These are phyloP conservation scores for Ictalurus furcatus DNA, from an alignment of 2,113 vertebrate species.

Conservation along the genomic window DNA sequence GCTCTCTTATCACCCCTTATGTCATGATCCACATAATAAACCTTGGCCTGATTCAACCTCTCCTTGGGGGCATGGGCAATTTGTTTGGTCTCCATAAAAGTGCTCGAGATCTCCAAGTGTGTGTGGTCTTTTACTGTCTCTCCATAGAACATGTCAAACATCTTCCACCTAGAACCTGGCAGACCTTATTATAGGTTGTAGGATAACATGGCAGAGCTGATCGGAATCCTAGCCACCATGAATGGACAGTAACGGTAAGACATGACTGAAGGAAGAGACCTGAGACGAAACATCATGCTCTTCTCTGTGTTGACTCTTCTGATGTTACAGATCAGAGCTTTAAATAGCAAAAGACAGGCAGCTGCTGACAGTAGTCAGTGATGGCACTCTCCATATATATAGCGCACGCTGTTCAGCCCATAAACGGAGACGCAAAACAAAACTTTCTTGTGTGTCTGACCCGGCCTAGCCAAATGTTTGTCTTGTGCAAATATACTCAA, in stretches of 20 bases:
- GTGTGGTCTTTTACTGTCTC: neutral
- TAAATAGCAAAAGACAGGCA: slow-evolving; percentile 63
- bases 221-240: slow-evolving; percentile 17
- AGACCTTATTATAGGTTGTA: slow-evolving; percentile 12
- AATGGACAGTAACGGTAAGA: slow-evolving; percentile 54
- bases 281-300: slow-evolving; percentile 62
- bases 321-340: slow-evolving; percentile 65
- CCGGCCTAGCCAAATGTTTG: slow-evolving; percentile 18
- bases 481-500: neutral
- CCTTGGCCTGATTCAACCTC: slow-evolving; percentile 6
- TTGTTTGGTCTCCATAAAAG: neutral
- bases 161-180: neutral
- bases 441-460: slow-evolving; percentile 51
- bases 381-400: slow-evolving; percentile 59
- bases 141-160: neutral
- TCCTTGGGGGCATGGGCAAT: too few relatives aligned
- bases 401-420: slow-evolving; percentile 50
- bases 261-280: slow-evolving; percentile 61
- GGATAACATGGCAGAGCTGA: neutral
- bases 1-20: neutral
- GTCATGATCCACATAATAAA: slow-evolving; percentile 31
- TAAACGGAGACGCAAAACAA: slow-evolving; percentile 64
- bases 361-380: slow-evolving; percentile 65
- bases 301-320: slow-evolving; percentile 52
- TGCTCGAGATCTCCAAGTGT: neutral